These are phyloP conservation scores for Scolopax bukidnonensis DNA, from an alignment of 2,797 vertebrate species.

Conservation along the genomic window DNA sequence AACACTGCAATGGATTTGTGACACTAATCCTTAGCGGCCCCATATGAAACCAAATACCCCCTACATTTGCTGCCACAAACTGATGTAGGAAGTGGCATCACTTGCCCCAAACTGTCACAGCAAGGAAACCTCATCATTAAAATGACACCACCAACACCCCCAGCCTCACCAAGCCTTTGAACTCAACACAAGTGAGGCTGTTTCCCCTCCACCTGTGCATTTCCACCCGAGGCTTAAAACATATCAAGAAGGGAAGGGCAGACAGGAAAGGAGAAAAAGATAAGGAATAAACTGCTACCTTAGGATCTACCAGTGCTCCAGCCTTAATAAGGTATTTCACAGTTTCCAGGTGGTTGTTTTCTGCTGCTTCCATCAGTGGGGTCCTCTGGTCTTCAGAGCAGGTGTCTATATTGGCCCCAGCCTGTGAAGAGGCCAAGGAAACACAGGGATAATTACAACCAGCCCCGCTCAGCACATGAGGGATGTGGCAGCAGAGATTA, in stretches of 20 bases:
- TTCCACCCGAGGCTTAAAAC: neutral
- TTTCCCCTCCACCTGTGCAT: neutral
- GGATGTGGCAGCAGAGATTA: neutral
- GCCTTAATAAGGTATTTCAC: slow-evolving; percentile 95
- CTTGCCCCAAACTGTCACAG: neutral
- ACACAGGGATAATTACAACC: neutral
- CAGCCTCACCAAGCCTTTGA: neutral
- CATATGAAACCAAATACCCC: neutral
- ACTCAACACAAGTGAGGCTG: neutral
- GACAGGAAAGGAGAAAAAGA: neutral
- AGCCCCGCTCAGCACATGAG: neutral
- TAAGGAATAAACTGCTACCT: slow-evolving; percentile 76
- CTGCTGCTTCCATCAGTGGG: slow-evolving; percentile 92
- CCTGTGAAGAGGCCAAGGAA: slow-evolving; percentile 75
- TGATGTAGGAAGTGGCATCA: neutral
- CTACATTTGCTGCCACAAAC: neutral
- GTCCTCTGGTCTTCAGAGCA: slow-evolving; percentile 93
- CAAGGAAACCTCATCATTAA: neutral
- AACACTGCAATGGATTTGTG: neutral
- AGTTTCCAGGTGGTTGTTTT: slow-evolving; percentile 92
- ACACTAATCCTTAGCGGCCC: neutral
- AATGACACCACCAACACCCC: neutral
- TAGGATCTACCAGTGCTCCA: slow-evolving; percentile 88
- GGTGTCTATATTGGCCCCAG: slow-evolving; percentile 93
- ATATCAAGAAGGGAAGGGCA: neutral